phyloP scores from a whole-genome alignment of 2,797 vertebrate species.

The Vultur gryphus region DNA sequence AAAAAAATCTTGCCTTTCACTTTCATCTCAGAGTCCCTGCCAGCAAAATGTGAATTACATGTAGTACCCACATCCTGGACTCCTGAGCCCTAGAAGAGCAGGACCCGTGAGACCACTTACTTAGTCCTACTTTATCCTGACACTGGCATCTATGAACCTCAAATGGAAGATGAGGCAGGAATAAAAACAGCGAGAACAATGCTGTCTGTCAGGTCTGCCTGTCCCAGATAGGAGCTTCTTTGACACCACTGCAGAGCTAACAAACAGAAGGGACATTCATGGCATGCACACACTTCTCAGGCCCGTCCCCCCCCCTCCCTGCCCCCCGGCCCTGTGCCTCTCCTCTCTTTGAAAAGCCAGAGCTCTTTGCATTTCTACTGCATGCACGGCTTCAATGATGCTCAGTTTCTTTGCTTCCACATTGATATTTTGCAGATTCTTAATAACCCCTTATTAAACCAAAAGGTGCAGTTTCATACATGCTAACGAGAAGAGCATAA shows the following conservation, averaged over 20 bases:
- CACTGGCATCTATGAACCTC: not conserved
- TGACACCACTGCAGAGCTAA: not conserved
- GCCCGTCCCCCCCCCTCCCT: no score
- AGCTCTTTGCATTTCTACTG: not conserved
- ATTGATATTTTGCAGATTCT: not conserved
- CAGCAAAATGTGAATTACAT: not conserved
- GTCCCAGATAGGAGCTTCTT: conserved; percentile 37
- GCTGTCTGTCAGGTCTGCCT: not conserved
- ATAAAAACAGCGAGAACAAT: not conserved
- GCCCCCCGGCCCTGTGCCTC: not conserved
- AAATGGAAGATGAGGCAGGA: not conserved
- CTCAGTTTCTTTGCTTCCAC: conserved; percentile 10
- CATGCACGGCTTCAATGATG: not conserved
- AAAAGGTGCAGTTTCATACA: not conserved
- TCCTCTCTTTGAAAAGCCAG: conserved; percentile 4
- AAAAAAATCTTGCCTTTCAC: not conserved
- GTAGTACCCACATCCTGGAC: not conserved
- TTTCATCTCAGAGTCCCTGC: not conserved
- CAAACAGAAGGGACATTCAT: conserved; percentile 52
- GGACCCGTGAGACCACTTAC: not conserved
- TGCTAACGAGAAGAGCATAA: conserved; percentile 15
- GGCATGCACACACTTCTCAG: not conserved
- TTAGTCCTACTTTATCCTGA: not conserved
- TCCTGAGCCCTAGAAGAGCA: not conserved
- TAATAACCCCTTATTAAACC: conserved; percentile 10